These are phyloP conservation scores for Lycia hirtaria DNA, from an alignment of 2,888 invertebrate species.

Conservation along the genomic window DNA sequence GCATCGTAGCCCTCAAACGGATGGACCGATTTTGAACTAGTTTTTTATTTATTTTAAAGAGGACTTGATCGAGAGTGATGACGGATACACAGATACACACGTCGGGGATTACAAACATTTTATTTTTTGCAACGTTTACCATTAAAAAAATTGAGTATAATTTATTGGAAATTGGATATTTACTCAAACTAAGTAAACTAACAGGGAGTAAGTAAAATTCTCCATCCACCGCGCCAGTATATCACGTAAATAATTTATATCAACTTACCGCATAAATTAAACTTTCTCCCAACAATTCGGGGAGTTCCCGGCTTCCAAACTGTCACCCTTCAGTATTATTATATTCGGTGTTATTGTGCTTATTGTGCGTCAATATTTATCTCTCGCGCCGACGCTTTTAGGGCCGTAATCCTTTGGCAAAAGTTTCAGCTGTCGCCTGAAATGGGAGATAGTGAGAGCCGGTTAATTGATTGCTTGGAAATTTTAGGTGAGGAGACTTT, in stretches of 20 bases:
- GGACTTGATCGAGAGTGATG: no score
- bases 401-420: slow-evolving; percentile 45
- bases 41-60: no score
- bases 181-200: slow-evolving; percentile 8
- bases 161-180: no score
- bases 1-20: no score
- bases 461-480: slow-evolving; percentile 57
- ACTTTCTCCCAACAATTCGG: slow-evolving; percentile 67
- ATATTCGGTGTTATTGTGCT: slow-evolving; percentile 42
- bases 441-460: slow-evolving; percentile 48
- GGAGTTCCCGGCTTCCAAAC: slow-evolving; percentile 62
- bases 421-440: slow-evolving; percentile 43
- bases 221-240: slow-evolving; percentile 42
- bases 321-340: slow-evolving; percentile 64
- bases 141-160: no score
- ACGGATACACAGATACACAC: no score
- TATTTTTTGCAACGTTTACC: no score
- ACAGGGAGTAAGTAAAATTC: slow-evolving; percentile 19
- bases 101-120: no score
- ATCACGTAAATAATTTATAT: slow-evolving; percentile 60
- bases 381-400: slow-evolving; percentile 44
- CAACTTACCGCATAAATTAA: slow-evolving; percentile 71
- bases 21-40: no score
- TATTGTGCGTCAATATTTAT: slow-evolving; percentile 53
- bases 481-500: slow-evolving; percentile 24